These are phyloP conservation scores for Patella caerulea DNA, from an alignment of 2,888 invertebrate genomes.

Conservation along the genomic window DNA sequence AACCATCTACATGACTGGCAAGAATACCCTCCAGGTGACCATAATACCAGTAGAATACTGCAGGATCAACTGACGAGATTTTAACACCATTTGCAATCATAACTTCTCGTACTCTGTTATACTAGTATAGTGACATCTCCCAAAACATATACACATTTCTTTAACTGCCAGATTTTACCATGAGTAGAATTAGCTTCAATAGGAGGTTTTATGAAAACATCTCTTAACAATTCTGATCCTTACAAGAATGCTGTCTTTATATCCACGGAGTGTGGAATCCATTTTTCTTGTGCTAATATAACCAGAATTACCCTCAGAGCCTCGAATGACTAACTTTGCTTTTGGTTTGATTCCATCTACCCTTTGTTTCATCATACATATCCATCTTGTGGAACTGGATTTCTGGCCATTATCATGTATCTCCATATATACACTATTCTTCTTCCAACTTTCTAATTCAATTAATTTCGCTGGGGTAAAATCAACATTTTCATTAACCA, in stretches of 20 bases:
- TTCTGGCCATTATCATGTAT: neutral
- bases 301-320: constrained; percentile 14
- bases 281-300: constrained; percentile 11
- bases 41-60: constrained; percentile 17
- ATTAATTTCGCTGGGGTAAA: neutral
- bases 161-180: neutral
- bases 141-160: neutral
- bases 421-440: neutral
- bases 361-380: constrained; percentile 18
- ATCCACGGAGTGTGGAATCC: constrained; percentile 20
- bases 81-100: constrained; percentile 8
- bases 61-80: constrained; percentile 16
- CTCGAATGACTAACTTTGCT: constrained; percentile 23
- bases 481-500: neutral
- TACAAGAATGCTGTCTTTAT: constrained; percentile 21
- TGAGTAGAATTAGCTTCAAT: constrained; percentile 1
- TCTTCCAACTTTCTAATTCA: neutral
- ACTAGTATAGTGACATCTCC: constrained; percentile 13
- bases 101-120: neutral
- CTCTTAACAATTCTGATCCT: constrained; percentile 10
- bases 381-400: constrained; percentile 19
- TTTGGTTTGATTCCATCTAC: constrained; percentile 13
- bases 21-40: constrained; percentile 8
- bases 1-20: constrained; percentile 15
- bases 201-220: neutral